Conservation (phyloP, 2,113 vertebrate species). For the Strix aluco region DNA sequence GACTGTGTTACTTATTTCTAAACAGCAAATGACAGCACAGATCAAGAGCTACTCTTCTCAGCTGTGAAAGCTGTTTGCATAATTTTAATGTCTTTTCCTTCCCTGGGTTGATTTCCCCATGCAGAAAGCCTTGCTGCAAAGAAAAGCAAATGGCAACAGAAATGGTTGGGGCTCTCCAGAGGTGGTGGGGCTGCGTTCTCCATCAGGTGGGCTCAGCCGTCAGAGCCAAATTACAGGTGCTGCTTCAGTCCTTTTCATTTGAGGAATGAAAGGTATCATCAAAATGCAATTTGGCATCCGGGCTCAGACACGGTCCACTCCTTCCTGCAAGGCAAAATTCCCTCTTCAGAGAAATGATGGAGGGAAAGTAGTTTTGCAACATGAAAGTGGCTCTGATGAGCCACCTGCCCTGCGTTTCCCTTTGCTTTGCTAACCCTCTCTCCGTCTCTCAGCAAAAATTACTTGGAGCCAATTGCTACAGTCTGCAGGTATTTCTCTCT, state of each 20-base stretch:
- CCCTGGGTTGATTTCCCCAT: neutral
- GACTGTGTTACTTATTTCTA: neutral
- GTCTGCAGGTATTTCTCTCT: neutral
- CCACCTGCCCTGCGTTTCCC: neutral
- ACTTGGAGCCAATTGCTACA: neutral
- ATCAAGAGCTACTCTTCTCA: neutral
- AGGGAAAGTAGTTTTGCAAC: neutral
- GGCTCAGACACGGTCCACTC: neutral
- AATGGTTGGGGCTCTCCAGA: neutral
- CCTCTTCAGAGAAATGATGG: neutral
- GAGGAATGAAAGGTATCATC: neutral
- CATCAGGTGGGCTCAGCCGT: neutral
- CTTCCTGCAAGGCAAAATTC: neutral
- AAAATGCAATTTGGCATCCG: neutral
- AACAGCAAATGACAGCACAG: neutral
- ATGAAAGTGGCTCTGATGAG: neutral
- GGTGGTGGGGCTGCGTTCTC: neutral
- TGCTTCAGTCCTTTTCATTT: neutral
- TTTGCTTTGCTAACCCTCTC: neutral
- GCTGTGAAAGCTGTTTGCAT: neutral
- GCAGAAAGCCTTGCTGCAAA: neutral
- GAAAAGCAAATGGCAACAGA: neutral
- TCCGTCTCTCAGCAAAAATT: accelerated
- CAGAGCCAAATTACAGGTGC: neutral
- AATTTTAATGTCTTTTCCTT: neutral